phyloP scores from a whole-genome alignment of 2,113 vertebrate genomes.

The Nicator chloris region DNA sequence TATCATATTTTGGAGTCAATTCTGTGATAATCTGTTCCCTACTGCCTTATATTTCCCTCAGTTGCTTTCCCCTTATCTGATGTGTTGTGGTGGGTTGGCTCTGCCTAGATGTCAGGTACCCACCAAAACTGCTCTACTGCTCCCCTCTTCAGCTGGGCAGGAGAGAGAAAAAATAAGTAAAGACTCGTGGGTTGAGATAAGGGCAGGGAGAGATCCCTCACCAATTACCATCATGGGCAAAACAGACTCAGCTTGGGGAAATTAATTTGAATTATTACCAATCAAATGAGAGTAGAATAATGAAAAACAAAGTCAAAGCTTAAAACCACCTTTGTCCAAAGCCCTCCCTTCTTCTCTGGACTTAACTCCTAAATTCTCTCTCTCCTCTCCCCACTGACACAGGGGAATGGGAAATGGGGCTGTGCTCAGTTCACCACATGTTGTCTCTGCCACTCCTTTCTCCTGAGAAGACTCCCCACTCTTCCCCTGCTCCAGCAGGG shows the following conservation, averaged over 20 bases:
- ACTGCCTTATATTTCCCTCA: not conserved
- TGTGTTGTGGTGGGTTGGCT: not conserved
- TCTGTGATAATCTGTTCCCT: not conserved
- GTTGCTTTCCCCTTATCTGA: not conserved
- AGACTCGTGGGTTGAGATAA: not conserved
- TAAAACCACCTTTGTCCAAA: not conserved
- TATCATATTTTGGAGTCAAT: not conserved
- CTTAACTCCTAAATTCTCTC: not conserved
- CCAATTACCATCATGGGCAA: not conserved
- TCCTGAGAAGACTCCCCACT: not conserved
- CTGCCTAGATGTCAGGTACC: not conserved
- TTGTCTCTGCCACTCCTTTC: not conserved
- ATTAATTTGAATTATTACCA: not conserved
- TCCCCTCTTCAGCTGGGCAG: not conserved
- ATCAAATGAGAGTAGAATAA: not conserved
- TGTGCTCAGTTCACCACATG: not conserved
- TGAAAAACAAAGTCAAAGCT: not conserved
- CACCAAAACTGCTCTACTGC: not conserved
- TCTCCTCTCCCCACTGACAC: accelerated
- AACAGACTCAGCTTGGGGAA: not conserved
- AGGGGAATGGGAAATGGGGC: not conserved
- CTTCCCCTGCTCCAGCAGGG: not conserved
- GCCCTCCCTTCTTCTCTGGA: not conserved
- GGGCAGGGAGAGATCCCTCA: not conserved
- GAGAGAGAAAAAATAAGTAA: not conserved